Evolutionary conservation across 1,140 invertebrate species (phyloP).

Genomic region (Scaptomyza graminum): DNA sequence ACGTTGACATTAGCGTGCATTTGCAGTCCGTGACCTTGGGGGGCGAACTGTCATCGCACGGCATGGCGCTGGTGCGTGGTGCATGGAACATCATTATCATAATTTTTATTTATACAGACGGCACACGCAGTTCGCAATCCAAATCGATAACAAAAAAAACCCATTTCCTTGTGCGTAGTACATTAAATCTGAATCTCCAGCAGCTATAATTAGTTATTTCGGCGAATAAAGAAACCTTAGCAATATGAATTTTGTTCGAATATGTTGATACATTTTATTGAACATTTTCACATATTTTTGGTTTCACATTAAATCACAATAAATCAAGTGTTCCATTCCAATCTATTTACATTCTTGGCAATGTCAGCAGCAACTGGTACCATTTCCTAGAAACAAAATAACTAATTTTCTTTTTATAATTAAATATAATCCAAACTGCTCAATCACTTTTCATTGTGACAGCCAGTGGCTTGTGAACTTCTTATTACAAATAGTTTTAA

Average conservation of each 20-base stretch:
- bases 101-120: constrained; percentile 24
- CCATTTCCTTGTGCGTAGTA: constrained; percentile 34
- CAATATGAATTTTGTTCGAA: background rate
- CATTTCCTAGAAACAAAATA: no score
- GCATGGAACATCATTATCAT: constrained; percentile 29
- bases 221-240: constrained; percentile 27
- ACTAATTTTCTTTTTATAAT: no score
- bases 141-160: constrained; percentile 30
- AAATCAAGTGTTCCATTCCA: background rate
- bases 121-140: constrained; percentile 18
- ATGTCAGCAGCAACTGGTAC: no score
- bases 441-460: no score
- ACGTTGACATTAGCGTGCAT: constrained; percentile 27
- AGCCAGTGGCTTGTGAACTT: no score
- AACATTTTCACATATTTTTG: constrained; percentile 10
- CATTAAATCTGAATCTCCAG: constrained; percentile 17
- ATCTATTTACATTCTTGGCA: background rate
- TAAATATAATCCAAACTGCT: no score
- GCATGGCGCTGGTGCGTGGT: background rate
- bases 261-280: constrained; percentile 8
- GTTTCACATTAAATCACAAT: constrained; percentile 5
- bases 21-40: constrained; percentile 53
- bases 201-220: constrained; percentile 13
- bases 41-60: constrained; percentile 10
- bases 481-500: no score